Evolutionary conservation across 2,797 vertebrate species (phyloP).

Genomic region (Melanotaenia nigrans): DNA sequence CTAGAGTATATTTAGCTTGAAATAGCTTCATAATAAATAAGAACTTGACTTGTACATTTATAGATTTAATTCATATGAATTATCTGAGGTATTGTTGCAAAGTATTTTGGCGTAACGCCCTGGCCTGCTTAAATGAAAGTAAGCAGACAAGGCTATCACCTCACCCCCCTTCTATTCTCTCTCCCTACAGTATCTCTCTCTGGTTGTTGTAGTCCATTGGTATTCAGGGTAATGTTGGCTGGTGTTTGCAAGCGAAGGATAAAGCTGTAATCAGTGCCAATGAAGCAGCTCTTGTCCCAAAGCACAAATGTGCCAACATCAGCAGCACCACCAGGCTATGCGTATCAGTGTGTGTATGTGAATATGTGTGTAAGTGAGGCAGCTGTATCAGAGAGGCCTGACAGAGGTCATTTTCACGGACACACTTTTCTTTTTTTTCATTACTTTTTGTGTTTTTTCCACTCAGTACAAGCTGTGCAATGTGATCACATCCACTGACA

Average conservation of each 20-base stretch:
- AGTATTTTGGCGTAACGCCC: neutral
- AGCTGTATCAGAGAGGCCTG: constrained; percentile 61
- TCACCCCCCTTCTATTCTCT: neutral
- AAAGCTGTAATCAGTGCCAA: constrained; percentile 78
- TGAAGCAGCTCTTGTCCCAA: constrained; percentile 76
- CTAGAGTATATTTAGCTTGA: neutral
- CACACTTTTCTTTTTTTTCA: constrained; percentile 42
- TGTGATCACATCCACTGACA: constrained; percentile 39
- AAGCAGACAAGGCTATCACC: neutral
- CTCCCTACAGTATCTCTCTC: constrained; percentile 28
- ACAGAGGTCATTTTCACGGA: constrained; percentile 64
- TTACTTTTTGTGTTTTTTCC: constrained; percentile 15
- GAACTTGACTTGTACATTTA: constrained; percentile 8
- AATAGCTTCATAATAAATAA: constrained; percentile 1
- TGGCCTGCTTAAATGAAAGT: constrained; percentile 8
- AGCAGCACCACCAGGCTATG: constrained; percentile 71
- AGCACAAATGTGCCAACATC: constrained; percentile 80
- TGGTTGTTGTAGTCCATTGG: constrained; percentile 66
- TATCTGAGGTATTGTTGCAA: neutral
- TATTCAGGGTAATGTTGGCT: constrained; percentile 73
- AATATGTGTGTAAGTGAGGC: constrained; percentile 27
- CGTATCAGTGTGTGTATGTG: constrained; percentile 30
- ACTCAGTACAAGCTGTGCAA: constrained; percentile 24
- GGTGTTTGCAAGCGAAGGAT: constrained; percentile 73
- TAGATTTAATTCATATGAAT: neutral